Conservation (phyloP, 1,140 invertebrate genomes). For the Lepidurus packardi region DNA sequence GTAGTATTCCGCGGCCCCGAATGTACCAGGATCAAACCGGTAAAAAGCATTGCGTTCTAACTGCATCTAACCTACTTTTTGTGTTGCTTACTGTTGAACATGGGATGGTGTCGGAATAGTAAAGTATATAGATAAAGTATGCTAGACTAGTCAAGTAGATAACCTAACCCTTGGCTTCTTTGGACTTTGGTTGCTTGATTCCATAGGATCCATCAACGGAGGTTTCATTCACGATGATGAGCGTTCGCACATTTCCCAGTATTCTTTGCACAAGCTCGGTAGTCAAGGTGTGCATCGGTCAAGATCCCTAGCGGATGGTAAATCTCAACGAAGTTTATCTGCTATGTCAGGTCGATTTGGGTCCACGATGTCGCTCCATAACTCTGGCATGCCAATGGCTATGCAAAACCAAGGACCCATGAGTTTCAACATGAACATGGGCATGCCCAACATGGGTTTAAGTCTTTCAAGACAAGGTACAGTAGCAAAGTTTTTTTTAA, state of each 20-base stretch:
- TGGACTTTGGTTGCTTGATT: background rate
- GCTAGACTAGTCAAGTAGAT: background rate
- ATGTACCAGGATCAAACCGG: conserved; percentile 50
- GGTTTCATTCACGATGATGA: conserved; percentile 60
- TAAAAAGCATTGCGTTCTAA: background rate
- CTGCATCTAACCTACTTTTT: background rate
- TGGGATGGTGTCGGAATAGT: background rate
- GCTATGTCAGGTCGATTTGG: conserved; percentile 70
- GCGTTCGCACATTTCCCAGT: conserved; percentile 53
- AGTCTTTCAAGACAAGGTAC: conserved; percentile 33
- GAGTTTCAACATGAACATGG: conserved; percentile 32
- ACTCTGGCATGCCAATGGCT: conserved; percentile 10
- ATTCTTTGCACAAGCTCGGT: conserved; percentile 30
- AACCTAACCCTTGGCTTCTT: background rate
- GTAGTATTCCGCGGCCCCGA: conserved; percentile 76
- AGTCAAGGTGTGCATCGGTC: conserved; percentile 27
- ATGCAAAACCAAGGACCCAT: conserved; percentile 23
- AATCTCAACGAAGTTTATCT: conserved; percentile 77
- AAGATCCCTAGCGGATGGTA: conserved; percentile 69
- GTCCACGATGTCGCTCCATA: conserved; percentile 24
- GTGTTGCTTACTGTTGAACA: background rate
- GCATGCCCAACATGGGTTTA: conserved; percentile 26
- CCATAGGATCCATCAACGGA: conserved; percentile 52
- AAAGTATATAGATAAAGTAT: background rate
- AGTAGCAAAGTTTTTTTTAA: background rate